A percentile compares a stretch with the other conserved stretches of the same genome.
These are phyloP conservation scores for Dryobotodes eremita DNA, from an alignment of 2,888 invertebrate genomes.

Conservation along the genomic window DNA sequence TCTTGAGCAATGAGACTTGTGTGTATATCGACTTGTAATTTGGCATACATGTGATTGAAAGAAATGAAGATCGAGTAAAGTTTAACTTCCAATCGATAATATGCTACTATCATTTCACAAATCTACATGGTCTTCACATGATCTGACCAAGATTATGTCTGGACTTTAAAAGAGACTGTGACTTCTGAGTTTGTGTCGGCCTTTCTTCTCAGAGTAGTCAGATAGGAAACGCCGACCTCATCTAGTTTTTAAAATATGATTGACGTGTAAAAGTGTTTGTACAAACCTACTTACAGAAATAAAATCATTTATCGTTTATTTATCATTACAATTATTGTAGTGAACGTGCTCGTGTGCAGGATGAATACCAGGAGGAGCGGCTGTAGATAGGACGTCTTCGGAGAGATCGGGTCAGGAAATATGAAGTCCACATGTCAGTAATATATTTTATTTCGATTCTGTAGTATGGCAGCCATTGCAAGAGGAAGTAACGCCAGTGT, in stretches of 20 bases:
- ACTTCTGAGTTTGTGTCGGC: too few relatives aligned
- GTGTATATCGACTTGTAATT: constrained; percentile 57
- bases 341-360: neutral
- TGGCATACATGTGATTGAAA: neutral
- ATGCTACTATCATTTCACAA: neutral
- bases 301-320: too few relatives aligned
- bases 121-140: too few relatives aligned
- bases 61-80: neutral
- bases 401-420: neutral
- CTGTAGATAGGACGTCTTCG: neutral
- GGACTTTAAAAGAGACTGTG: too few relatives aligned
- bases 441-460: neutral
- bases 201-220: too few relatives aligned
- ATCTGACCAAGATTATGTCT: too few relatives aligned
- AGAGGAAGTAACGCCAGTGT: neutral
- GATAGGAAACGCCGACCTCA: too few relatives aligned
- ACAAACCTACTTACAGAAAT: too few relatives aligned
- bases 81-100: neutral
- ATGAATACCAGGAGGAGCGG: neutral
- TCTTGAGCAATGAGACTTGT: constrained; percentile 70
- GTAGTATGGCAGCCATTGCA: neutral
- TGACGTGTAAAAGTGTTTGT: too few relatives aligned
- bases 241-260: too few relatives aligned
- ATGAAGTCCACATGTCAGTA: too few relatives aligned
- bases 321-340: neutral